Evolutionary conservation across 37 sponge, comb jelly and placozoan genomes (phyloP).

Genomic region (Beroe forskalii): DNA sequence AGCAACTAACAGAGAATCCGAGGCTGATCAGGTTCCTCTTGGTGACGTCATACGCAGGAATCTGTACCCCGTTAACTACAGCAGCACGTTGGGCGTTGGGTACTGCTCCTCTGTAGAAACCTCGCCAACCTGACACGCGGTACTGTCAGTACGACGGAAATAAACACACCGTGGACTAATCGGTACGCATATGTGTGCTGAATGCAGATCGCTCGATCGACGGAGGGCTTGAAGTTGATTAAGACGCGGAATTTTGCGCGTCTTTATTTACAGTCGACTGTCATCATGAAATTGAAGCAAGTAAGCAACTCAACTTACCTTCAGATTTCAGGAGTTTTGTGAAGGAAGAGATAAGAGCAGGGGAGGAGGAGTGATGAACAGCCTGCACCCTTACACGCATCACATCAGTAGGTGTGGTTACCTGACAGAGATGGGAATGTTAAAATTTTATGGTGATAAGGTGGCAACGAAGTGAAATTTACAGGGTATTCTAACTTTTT

Average conservation of each 20-base stretch:
- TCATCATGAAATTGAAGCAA: too few species aligned
- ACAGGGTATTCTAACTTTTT: too few species aligned
- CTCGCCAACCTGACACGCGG: conserved; percentile 20
- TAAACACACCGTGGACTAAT: too few species aligned
- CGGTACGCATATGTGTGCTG: too few species aligned
- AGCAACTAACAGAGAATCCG: conserved; percentile 27
- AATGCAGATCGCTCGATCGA: too few species aligned
- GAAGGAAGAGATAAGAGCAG: conserved; percentile 10
- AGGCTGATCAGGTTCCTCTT: conserved; percentile 67
- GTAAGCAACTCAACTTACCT: too few species aligned
- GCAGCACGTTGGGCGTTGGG: conserved; percentile 92
- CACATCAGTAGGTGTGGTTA: conserved; percentile 64
- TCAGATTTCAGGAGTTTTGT: conserved; percentile 4
- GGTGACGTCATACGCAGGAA: conserved; percentile 88
- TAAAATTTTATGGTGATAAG: background rate
- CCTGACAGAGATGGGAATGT: background rate
- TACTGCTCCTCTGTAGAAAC: conserved; percentile 77
- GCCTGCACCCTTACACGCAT: conserved; percentile 60
- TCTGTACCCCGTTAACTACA: conserved; percentile 87
- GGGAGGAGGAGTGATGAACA: conserved; percentile 9
- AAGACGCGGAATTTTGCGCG: too few species aligned
- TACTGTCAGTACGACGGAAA: too few species aligned
- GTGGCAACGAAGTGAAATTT: too few species aligned
- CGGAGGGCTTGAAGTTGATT: too few species aligned
- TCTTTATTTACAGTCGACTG: too few species aligned